Evolutionary conservation across 2,797 vertebrate species (phyloP).

Genomic region (Cyclopterus lumpus): DNA sequence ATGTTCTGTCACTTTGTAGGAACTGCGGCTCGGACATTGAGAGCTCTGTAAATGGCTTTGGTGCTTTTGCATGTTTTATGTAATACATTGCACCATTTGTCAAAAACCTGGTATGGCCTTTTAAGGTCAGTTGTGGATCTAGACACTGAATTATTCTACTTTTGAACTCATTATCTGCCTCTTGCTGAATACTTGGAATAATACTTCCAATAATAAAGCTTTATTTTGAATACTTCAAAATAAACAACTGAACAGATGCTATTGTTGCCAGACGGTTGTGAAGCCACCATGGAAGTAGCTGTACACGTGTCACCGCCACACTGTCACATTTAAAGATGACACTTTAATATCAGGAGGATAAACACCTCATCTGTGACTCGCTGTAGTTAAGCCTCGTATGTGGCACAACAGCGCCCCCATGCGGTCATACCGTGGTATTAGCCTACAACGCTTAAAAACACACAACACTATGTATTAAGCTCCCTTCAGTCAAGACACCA

Average conservation of each 20-base stretch:
- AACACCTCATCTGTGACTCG: not conserved
- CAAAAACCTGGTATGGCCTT: not conserved
- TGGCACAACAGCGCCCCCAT: conserved; percentile 21
- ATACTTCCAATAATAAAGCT: not conserved
- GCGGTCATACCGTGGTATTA: not conserved
- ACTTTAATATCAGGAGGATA: not conserved
- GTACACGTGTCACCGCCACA: conserved; percentile 12
- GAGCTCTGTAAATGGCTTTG: not conserved
- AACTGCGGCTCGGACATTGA: not conserved
- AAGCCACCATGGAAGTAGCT: not conserved
- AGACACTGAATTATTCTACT: not conserved
- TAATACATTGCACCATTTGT: not conserved
- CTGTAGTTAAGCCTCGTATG: not conserved
- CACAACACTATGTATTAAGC: not conserved
- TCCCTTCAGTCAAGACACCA: not conserved
- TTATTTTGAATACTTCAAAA: not conserved
- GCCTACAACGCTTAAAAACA: not conserved
- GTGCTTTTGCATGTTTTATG: not conserved
- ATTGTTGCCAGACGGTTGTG: not conserved
- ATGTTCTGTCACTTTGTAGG: not conserved
- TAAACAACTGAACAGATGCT: not conserved
- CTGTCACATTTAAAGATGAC: conserved; percentile 9
- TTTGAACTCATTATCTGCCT: conserved; percentile 7
- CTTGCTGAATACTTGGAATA: conserved; percentile 7
- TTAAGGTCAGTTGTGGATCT: not conserved